Percentiles rank a stretch among this genome's conserved stretches.
These are phyloP conservation scores for Liparis tanakae DNA, from an alignment of 2,797 vertebrate species.

Conservation along the genomic window DNA sequence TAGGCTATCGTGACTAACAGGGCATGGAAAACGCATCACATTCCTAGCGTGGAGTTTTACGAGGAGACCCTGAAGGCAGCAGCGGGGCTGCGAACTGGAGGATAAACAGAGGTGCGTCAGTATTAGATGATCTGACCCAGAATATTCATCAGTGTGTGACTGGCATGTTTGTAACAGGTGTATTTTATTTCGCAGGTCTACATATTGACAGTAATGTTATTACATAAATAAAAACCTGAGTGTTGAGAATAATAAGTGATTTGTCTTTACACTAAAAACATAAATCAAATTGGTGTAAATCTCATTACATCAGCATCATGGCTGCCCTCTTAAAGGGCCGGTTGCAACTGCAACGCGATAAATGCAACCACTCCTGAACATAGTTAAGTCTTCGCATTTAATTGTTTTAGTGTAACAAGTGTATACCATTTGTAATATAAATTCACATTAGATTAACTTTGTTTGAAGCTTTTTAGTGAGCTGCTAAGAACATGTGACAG, in stretches of 20 bases:
- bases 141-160: not conserved
- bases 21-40: not conserved
- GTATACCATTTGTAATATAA: too few species aligned
- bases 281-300: not conserved
- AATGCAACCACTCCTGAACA: too few species aligned
- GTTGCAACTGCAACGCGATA: too few species aligned
- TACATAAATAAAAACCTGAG: not conserved
- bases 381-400: too few species aligned
- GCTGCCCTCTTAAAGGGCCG: too few species aligned
- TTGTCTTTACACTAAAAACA: not conserved
- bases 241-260: not conserved
- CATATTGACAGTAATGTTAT: too few species aligned
- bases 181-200: too few species aligned
- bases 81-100: constrained; percentile 2
- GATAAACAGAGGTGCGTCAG: not conserved
- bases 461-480: too few species aligned
- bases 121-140: not conserved
- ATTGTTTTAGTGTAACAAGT: too few species aligned
- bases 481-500: too few species aligned
- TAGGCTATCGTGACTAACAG: not conserved
- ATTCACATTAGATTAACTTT: too few species aligned
- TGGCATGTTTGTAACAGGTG: not conserved
- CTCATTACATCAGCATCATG: too few species aligned
- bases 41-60: not conserved
- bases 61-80: constrained; percentile 31